These are phyloP conservation scores for Labrus mixtus DNA, from an alignment of 2,113 vertebrate species.

Conservation along the genomic window DNA sequence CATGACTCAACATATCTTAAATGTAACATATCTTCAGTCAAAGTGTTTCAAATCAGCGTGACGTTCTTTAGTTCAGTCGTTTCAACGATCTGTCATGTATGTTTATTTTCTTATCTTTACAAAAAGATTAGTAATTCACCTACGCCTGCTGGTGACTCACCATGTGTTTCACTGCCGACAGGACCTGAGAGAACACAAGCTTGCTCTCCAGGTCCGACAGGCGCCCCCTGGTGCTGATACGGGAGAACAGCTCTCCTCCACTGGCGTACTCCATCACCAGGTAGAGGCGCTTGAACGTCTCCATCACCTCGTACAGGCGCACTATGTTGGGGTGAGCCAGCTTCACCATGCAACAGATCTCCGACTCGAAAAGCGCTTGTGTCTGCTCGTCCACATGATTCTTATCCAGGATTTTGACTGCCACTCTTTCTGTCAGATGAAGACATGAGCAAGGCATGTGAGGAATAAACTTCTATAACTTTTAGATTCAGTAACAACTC, in stretches of 20 bases:
- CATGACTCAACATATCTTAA: too few relatives aligned
- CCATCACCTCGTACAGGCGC: slow-evolving; percentile 83
- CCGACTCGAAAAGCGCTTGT: slow-evolving; percentile 64
- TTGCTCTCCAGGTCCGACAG: slow-evolving; percentile 81
- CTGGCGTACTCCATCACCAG: slow-evolving; percentile 84
- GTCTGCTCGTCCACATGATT: slow-evolving; percentile 64
- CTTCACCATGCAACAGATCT: slow-evolving; percentile 83
- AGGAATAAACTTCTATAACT: background rate
- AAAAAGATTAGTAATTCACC: too few relatives aligned
- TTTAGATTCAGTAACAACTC: too few relatives aligned
- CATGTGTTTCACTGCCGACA: slow-evolving; percentile 84
- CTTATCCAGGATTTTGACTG: slow-evolving; percentile 84
- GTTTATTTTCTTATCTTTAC: too few relatives aligned
- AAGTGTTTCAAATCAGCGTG: too few relatives aligned
- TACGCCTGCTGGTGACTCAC: slow-evolving; percentile 57
- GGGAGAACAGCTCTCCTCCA: slow-evolving; percentile 82
- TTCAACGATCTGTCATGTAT: too few relatives aligned
- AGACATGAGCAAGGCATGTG: slow-evolving; percentile 1
- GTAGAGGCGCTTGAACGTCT: slow-evolving; percentile 78
- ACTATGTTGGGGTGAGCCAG: slow-evolving; percentile 84
- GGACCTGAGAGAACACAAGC: slow-evolving; percentile 81
- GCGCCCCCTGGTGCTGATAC: slow-evolving; percentile 79
- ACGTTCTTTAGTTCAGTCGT: too few relatives aligned
- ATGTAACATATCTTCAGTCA: too few relatives aligned
- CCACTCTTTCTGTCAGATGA: slow-evolving; percentile 78